phyloP scores from a whole-genome alignment of 2,113 vertebrate genomes.

The Muntiacus reevesi region DNA sequence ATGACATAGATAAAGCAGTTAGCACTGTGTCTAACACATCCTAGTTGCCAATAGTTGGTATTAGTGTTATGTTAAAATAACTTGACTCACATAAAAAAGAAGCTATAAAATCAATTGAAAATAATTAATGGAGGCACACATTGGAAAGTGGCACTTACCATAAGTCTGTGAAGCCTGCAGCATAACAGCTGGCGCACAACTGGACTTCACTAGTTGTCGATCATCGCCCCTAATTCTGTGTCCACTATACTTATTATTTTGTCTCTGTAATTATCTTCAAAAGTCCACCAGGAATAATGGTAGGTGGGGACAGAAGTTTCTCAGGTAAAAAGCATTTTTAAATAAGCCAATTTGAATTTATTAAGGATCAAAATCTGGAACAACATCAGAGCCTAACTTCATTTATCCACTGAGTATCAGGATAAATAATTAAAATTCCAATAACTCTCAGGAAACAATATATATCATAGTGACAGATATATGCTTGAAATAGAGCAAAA shows the following conservation, averaged over 20 bases:
- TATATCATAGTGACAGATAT: background rate
- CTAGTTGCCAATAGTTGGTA: background rate
- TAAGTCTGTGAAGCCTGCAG: background rate
- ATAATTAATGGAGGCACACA: background rate
- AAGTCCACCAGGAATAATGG: background rate
- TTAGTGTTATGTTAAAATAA: background rate
- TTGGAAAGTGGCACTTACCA: background rate
- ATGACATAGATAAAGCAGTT: background rate
- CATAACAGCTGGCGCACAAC: background rate
- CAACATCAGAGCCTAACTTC: background rate
- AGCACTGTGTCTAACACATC: background rate
- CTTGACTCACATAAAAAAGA: background rate
- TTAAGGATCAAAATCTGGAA: slow-evolving; percentile 16
- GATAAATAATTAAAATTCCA: slow-evolving; percentile 14
- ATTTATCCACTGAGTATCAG: background rate
- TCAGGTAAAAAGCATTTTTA: background rate
- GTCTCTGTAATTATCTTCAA: background rate
- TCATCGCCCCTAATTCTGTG: background rate
- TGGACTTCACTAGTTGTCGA: background rate
- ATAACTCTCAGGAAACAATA: background rate
- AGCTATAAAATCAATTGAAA: slow-evolving; percentile 17
- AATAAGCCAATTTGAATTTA: background rate
- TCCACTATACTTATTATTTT: background rate
- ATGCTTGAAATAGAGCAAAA: slow-evolving; percentile 4
- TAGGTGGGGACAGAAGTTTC: background rate